Percentiles rank a stretch among this genome's conserved stretches.
Evolutionary conservation across 2,888 invertebrate species (phyloP).

Genomic region (Alentia gelatinosa): DNA sequence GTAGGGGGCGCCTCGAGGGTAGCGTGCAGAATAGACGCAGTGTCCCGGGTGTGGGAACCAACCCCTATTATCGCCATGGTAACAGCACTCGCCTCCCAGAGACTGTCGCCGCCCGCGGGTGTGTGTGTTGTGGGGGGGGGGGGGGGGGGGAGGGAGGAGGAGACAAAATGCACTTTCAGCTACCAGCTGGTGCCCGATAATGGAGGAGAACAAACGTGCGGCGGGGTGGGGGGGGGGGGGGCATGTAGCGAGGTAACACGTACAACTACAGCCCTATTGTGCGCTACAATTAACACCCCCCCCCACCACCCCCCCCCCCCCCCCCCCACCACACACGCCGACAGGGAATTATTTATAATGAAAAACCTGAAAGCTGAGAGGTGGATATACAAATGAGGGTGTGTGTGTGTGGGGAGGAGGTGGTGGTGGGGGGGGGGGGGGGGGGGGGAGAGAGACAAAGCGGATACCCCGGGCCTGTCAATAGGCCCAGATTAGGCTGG

Average conservation of each 20-base stretch:
- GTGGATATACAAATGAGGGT: not conserved
- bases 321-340: not conserved
- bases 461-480: not conserved
- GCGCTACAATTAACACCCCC: no score
- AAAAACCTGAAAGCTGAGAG: not conserved
- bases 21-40: no score
- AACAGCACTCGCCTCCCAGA: conserved; percentile 24
- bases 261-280: no score
- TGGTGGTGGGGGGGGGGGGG: not conserved
- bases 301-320: no score
- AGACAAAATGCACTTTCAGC: not conserved
- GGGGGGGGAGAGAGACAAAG: not conserved
- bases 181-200: conserved; percentile 3
- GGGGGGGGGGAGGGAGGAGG: not conserved
- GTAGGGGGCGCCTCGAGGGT: no score
- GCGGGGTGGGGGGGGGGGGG: no score
- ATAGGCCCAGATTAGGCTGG: not conserved
- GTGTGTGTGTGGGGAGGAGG: not conserved
- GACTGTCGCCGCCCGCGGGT: no score
- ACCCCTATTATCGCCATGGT: conserved; percentile 25
- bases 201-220: not conserved
- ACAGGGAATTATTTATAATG: not conserved
- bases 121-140: not conserved
- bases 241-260: no score
- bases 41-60: not conserved